Conservation (phyloP, 2,888 invertebrate genomes). For the Apodemia duryi region DNA sequence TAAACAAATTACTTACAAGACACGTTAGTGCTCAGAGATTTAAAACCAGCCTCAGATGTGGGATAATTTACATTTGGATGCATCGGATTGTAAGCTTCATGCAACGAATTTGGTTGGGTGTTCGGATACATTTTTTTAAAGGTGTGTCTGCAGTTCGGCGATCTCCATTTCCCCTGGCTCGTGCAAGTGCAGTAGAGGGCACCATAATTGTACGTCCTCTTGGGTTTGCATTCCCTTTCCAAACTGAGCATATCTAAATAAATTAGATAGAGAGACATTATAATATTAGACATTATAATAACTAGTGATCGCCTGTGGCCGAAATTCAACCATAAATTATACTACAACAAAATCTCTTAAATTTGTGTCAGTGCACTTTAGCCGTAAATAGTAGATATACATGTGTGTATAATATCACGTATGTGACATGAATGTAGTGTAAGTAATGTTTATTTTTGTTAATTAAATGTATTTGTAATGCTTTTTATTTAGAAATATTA, state of each 20-base stretch:
- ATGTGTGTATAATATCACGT: no score
- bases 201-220: neutral
- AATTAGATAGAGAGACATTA: neutral
- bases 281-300: no score
- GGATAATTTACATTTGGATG: neutral
- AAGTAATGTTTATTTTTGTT: no score
- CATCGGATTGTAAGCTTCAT: neutral
- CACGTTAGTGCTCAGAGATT: neutral
- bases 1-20: neutral
- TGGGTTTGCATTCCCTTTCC: neutral
- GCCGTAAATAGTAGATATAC: no score
- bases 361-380: no score
- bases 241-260: neutral
- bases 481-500: no score
- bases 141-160: neutral
- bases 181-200: neutral
- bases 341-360: no score
- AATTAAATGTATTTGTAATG: no score
- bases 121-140: neutral
- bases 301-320: no score
- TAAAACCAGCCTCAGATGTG: neutral
- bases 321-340: no score
- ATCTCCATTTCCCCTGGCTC: conserved; percentile 5
- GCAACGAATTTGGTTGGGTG: neutral
- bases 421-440: no score